Base-by-base conservation (phyloP, 1,140 invertebrate genomes). In the Drosophila miranda region DNA sequence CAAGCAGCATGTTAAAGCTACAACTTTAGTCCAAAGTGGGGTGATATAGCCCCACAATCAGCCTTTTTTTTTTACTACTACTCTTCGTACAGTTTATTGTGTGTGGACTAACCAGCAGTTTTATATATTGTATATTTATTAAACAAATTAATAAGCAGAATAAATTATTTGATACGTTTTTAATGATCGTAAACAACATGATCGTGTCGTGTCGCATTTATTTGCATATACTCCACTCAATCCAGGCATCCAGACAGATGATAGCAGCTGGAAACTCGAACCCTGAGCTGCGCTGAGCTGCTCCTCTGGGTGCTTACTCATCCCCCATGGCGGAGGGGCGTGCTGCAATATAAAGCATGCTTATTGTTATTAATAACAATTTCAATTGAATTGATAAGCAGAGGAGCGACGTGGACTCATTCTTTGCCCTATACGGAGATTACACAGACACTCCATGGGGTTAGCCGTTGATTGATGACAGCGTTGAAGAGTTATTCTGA, bases 151-250 rank as follows among this genome's bases (percentile, higher is more conserved):
- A 86, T 88, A 86, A 86, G 79, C 70, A 78, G 67, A 84, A 84
- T 87, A 86, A 86, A 86, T 88, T 87, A 87, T 86, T 86, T 86
- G 78, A 70, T 87, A 86, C 87, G 82, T 86, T 86, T 86, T 87
- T 87, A 81, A 87, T 82, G 74, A 87, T 46, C 61, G 74, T 86
- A 81, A 62, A 77, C 42, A 43, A 14, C 7, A 55, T 28, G 19
- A 42, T 34, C 19, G 53, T 48, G 53, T 23, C 23, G 23, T 26
- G 44, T 70, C 62, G 54, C 63, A n/a, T 56, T 59, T 54, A 49
- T 64, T 72, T 44, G 48, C 43, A 43, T 43, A 7, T 11, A 3
- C 30, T 0, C 8, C 30, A 30, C 30, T 30, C 30, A 30, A 30
- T 30, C 30, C 30, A 30, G 30, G 8, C 8, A 30, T 30, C 7